These are phyloP conservation scores for Matsumyia berberina DNA, from an alignment of 2,888 invertebrate species.

Conservation along the genomic window DNA sequence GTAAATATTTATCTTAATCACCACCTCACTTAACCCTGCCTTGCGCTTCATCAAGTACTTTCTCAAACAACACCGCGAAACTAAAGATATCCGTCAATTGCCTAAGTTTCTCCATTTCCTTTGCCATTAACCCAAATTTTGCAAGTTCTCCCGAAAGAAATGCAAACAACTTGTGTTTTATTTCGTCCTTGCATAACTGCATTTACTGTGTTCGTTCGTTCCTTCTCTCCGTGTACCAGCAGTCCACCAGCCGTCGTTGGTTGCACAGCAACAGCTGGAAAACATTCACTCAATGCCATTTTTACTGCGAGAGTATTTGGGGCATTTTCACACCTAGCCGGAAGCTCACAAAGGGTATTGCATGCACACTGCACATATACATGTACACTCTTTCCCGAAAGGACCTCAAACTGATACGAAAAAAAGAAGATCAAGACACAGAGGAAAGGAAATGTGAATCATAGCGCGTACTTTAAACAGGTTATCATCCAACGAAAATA, in stretches of 20 bases:
- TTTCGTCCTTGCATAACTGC: not conserved
- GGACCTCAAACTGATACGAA: slow-evolving; percentile 1
- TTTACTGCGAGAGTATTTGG: slow-evolving; percentile 44
- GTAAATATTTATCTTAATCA: no score
- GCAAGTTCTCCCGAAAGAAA: no score
- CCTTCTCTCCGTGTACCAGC: not conserved
- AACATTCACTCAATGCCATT: slow-evolving; percentile 57
- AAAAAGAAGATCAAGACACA: slow-evolving; percentile 9
- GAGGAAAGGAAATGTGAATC: slow-evolving; percentile 31
- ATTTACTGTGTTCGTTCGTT: not conserved
- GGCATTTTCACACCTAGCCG: slow-evolving; percentile 63
- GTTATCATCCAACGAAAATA: slow-evolving; percentile 51
- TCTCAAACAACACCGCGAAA: no score
- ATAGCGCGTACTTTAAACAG: slow-evolving; percentile 46
- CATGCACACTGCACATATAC: not conserved
- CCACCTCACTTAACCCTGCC: no score
- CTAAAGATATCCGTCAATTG: no score
- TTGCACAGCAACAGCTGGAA: slow-evolving; percentile 45
- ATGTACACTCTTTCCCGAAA: not conserved
- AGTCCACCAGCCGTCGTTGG: no score
- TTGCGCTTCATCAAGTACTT: no score
- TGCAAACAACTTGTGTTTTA: no score
- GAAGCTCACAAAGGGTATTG: slow-evolving; percentile 23
- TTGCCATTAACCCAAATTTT: no score
- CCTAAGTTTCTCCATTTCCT: no score